Evolutionary conservation across 1,140 invertebrate species (phyloP).

Genomic region (Eurosta solidaginis): DNA sequence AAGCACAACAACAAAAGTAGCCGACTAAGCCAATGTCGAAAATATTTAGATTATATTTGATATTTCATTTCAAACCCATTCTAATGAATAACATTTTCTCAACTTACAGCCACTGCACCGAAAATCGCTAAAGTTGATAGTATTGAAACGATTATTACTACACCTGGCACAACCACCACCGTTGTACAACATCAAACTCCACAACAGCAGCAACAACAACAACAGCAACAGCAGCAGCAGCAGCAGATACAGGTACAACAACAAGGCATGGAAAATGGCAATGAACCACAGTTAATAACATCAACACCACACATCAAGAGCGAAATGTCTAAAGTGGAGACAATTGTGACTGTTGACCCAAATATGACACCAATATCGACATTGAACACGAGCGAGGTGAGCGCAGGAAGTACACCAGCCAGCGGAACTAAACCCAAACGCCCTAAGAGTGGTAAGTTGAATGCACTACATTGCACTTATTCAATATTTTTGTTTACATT

Average conservation of each 20-base stretch:
- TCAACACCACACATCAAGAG: slow-evolving; percentile 55
- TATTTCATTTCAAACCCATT: too few species aligned
- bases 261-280: slow-evolving; percentile 53
- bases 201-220: slow-evolving; percentile 43
- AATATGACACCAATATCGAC: slow-evolving; percentile 43
- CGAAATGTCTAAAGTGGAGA: slow-evolving; percentile 54
- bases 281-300: slow-evolving; percentile 41
- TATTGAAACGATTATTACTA: slow-evolving; percentile 55
- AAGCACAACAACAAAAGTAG: too few species aligned
- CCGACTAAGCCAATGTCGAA: too few species aligned
- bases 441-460: slow-evolving; percentile 20
- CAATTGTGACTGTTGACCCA: slow-evolving; percentile 56
- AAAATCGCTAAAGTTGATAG: slow-evolving; percentile 58
- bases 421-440: slow-evolving; percentile 35
- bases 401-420: slow-evolving; percentile 38
- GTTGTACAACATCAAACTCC: slow-evolving; percentile 28
- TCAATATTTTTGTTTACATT: background rate
- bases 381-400: slow-evolving; percentile 35
- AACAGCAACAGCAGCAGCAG: slow-evolving; percentile 47
- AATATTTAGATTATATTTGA: too few species aligned
- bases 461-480: background rate
- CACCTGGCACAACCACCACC: slow-evolving; percentile 50
- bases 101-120: slow-evolving; percentile 46
- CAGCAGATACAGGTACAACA: slow-evolving; percentile 46
- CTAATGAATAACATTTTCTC: too few species aligned